Evolutionary conservation across 2,113 vertebrate species (phyloP).

Genomic region (Copsychus sechellarum): DNA sequence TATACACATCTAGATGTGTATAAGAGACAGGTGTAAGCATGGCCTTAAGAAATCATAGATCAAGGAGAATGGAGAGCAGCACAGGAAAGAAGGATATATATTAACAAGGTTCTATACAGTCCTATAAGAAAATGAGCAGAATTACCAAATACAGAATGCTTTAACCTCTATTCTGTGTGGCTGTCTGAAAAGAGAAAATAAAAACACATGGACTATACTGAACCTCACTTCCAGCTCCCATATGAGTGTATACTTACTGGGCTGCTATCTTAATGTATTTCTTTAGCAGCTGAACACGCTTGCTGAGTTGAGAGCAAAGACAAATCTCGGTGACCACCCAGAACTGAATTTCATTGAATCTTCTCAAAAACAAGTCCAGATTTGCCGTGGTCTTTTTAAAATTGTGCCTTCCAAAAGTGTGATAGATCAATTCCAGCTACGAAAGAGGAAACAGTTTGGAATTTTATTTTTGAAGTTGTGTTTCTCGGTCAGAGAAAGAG

Average conservation of each 20-base stretch:
- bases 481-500: neutral
- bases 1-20: too few species aligned
- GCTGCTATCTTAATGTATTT: constrained; percentile 99
- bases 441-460: constrained; percentile 44
- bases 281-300: constrained; percentile 96
- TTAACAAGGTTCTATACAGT: neutral
- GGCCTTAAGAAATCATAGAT: neutral
- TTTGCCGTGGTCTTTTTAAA: constrained; percentile 96
- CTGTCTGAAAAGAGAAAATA: neutral
- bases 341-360: constrained; percentile 98
- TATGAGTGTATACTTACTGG: constrained; percentile 82
- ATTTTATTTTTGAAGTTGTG: neutral
- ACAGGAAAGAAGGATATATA: neutral
- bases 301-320: constrained; percentile 93
- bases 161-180: neutral
- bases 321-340: constrained; percentile 97
- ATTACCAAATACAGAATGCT: neutral
- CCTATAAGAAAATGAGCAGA: neutral
- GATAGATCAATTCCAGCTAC: constrained; percentile 93
- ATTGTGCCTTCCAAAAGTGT: constrained; percentile 94
- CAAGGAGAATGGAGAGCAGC: neutral
- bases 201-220: neutral
- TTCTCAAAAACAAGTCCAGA: constrained; percentile 94
- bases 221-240: neutral
- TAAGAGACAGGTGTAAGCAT: neutral